Evolutionary conservation across 2,113 vertebrate species (phyloP).

Genomic region (Pelusios castaneus): DNA sequence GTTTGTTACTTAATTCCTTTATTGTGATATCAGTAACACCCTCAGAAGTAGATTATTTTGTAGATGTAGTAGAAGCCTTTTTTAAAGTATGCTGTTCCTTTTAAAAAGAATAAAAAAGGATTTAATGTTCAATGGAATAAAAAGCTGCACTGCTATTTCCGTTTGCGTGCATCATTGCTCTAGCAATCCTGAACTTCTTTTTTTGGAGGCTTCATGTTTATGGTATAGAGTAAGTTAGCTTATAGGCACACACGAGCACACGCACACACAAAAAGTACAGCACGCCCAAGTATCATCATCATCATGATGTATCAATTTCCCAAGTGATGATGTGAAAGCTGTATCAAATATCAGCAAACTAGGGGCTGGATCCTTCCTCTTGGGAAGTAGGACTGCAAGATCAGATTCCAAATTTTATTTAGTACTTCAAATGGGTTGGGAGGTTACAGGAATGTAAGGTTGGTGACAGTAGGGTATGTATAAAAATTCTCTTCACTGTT

Average conservation of each 20-base stretch:
- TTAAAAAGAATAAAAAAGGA: neutral
- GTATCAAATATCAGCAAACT: no score
- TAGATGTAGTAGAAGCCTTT: neutral
- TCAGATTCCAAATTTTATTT: conserved; percentile 1
- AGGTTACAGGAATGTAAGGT: conserved; percentile 7
- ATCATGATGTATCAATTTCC: neutral
- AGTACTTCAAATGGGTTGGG: neutral
- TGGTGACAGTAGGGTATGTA: conserved; percentile 25
- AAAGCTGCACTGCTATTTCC: neutral
- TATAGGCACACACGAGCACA: no score
- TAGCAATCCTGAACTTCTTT: neutral
- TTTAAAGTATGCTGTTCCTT: neutral
- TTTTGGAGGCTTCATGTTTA: neutral
- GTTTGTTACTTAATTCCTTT: conserved; percentile 15
- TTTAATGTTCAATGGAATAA: neutral
- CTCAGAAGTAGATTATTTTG: neutral
- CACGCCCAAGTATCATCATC: neutral
- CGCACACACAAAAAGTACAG: neutral
- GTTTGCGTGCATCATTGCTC: neutral
- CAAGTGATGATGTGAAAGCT: no score
- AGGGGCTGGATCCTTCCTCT: neutral
- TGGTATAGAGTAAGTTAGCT: neutral
- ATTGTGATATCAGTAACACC: neutral
- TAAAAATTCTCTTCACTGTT: conserved; percentile 12
- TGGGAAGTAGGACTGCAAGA: neutral